Percentiles rank a stretch among this genome's conserved stretches.
phyloP scores from a whole-genome alignment of 2,888 invertebrate species.

The Trisateles emortualis region DNA sequence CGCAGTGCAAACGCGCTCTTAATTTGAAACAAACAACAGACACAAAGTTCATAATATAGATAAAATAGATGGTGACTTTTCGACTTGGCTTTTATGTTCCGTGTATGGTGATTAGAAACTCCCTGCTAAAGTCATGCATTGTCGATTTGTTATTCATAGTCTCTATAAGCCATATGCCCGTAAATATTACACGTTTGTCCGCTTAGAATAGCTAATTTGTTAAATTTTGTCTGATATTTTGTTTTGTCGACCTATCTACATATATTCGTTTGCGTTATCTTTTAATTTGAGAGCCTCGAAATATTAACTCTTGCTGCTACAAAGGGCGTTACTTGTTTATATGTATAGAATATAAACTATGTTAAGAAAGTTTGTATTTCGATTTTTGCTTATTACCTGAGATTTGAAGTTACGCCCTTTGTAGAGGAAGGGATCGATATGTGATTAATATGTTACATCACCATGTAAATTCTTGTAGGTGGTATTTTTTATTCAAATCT shows the following conservation, averaged over 20 bases:
- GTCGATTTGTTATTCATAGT: conserved; percentile 8
- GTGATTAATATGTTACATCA: too few relatives aligned
- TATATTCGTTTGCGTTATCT: not conserved
- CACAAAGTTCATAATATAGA: conserved; percentile 24
- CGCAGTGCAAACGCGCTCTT: too few relatives aligned
- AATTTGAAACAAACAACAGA: too few relatives aligned
- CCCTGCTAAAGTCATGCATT: conserved; percentile 16
- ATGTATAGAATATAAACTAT: too few relatives aligned
- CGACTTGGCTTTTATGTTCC: conserved; percentile 39
- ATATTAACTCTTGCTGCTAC: too few relatives aligned
- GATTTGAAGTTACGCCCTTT: too few relatives aligned
- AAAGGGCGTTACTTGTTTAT: too few relatives aligned
- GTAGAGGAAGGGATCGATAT: too few relatives aligned
- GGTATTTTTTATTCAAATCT: too few relatives aligned
- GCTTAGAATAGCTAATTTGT: conserved; percentile 28
- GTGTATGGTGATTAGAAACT: conserved; percentile 34
- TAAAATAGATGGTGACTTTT: conserved; percentile 24
- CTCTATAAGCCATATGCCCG: conserved; percentile 9
- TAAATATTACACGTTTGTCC: conserved; percentile 30
- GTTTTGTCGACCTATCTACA: not conserved
- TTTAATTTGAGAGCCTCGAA: conserved; percentile 8
- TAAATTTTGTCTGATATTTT: conserved; percentile 11
- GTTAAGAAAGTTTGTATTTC: too few relatives aligned
- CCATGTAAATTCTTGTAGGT: too few relatives aligned
- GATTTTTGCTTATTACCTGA: too few relatives aligned